Evolutionary conservation across 2,797 vertebrate species (phyloP).

Genomic region (Phalanger gymnotis): DNA sequence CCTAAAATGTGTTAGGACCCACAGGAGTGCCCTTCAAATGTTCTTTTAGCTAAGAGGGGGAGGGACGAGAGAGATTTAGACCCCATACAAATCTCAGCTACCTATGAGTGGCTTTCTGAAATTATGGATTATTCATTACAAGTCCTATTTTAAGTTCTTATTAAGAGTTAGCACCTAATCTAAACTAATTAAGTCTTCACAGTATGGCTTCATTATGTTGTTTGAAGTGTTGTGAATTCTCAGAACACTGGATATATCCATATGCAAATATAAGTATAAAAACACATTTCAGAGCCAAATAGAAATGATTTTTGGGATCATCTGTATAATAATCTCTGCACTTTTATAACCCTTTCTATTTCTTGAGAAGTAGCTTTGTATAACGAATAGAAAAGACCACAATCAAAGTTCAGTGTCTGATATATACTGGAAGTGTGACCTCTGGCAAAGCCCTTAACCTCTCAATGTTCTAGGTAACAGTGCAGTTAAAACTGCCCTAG

Average conservation of each 20-base stretch:
- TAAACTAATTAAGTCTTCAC: slow-evolving; percentile 79
- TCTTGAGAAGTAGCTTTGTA: neutral
- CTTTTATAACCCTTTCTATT: neutral
- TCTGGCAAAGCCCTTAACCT: neutral
- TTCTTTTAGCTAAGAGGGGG: neutral
- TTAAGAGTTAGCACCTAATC: slow-evolving; percentile 77
- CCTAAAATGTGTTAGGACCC: neutral
- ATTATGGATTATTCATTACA: slow-evolving; percentile 72
- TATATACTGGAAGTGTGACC: neutral
- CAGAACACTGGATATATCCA: slow-evolving; percentile 64
- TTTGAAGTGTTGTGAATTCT: slow-evolving; percentile 77
- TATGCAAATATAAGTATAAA: slow-evolving; percentile 70
- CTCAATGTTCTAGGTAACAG: neutral
- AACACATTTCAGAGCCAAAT: slow-evolving; percentile 54
- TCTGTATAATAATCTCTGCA: neutral
- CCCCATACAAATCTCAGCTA: slow-evolving; percentile 60
- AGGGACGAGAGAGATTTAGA: neutral
- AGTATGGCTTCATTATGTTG: slow-evolving; percentile 76
- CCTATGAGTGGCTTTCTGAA: slow-evolving; percentile 63
- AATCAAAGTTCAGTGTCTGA: neutral
- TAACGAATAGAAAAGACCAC: neutral
- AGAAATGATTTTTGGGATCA: slow-evolving; percentile 44
- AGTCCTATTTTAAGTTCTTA: slow-evolving; percentile 77
- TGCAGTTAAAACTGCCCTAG: neutral
- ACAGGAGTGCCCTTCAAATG: neutral